A percentile compares a stretch with the other conserved stretches of the same genome.
Conservation (phyloP, 2,797 vertebrate species). For the Ceryle rudis region DNA sequence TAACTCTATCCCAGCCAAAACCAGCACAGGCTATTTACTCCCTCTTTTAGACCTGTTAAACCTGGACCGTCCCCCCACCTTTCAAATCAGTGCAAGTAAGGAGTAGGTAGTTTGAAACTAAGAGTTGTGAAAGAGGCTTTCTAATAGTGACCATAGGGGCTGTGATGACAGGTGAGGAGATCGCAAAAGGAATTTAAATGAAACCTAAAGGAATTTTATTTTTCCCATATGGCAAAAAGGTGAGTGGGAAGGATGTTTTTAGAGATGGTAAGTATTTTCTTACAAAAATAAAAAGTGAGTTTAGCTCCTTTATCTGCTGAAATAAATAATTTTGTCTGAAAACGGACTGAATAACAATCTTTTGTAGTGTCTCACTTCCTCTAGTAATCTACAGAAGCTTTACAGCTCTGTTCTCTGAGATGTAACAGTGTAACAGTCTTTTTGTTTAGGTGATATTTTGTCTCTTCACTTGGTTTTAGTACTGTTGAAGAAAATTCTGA, state of each 20-base stretch:
- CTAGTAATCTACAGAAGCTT: background rate
- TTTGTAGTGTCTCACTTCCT: background rate
- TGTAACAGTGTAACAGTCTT: background rate
- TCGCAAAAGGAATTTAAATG: background rate
- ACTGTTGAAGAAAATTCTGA: background rate
- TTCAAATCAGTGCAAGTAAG: background rate
- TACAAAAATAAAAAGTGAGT: background rate
- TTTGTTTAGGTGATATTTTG: background rate
- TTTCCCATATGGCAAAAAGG: background rate
- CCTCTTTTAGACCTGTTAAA: accelerated
- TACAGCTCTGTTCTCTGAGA: background rate
- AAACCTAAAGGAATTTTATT: background rate
- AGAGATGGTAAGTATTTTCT: background rate
- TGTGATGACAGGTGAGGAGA: background rate
- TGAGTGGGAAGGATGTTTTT: background rate
- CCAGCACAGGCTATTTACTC: background rate
- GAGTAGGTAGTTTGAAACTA: background rate
- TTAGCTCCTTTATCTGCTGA: background rate
- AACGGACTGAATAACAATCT: background rate
- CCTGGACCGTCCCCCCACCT: background rate
- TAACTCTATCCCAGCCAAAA: background rate
- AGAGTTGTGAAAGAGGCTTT: background rate
- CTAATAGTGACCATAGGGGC: background rate
- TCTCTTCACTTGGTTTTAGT: background rate
- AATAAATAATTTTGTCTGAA: background rate